Evolutionary conservation across 1,140 invertebrate genomes (phyloP).

Genomic region (Aleiodes sp.): DNA sequence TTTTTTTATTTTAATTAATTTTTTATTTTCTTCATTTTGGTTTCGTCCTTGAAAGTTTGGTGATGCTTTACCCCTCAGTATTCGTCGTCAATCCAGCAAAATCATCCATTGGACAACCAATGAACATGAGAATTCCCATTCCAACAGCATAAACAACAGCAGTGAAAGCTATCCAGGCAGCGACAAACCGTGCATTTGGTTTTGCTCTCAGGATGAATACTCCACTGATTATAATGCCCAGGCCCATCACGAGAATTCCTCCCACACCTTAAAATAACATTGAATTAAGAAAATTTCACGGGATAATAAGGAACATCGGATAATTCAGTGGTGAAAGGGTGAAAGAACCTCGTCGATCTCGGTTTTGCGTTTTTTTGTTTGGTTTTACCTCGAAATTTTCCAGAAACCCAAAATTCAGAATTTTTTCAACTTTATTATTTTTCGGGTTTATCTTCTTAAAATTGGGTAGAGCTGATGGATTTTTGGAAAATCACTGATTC

Average conservation of each 20-base stretch:
- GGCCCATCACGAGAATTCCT: conserved; percentile 91
- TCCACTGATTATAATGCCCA: conserved; percentile 88
- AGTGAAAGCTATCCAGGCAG: conserved; percentile 89
- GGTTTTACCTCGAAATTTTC: too few species aligned
- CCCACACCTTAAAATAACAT: conserved; percentile 74
- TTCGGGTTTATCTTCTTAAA: too few species aligned
- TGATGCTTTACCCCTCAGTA: conserved; percentile 54
- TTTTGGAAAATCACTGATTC: too few species aligned
- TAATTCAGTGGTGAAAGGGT: too few species aligned
- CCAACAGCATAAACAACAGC: conserved; percentile 87
- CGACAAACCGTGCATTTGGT: conserved; percentile 85
- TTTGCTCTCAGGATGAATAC: conserved; percentile 85
- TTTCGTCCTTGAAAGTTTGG: neutral
- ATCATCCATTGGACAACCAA: conserved; percentile 87
- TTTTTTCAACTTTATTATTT: too few species aligned
- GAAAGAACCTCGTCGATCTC: too few species aligned
- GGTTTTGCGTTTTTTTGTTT: too few species aligned
- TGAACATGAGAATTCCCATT: conserved; percentile 88
- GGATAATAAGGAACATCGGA: neutral
- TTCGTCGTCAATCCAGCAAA: conserved; percentile 75
- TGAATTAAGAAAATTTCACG: neutral
- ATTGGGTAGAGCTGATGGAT: too few species aligned
- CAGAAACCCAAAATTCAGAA: too few species aligned
- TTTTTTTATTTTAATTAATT: conserved; percentile 20
- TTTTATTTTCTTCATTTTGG: neutral